Conservation (phyloP, 2,888 invertebrate species). For the Zele albiditarsus region DNA sequence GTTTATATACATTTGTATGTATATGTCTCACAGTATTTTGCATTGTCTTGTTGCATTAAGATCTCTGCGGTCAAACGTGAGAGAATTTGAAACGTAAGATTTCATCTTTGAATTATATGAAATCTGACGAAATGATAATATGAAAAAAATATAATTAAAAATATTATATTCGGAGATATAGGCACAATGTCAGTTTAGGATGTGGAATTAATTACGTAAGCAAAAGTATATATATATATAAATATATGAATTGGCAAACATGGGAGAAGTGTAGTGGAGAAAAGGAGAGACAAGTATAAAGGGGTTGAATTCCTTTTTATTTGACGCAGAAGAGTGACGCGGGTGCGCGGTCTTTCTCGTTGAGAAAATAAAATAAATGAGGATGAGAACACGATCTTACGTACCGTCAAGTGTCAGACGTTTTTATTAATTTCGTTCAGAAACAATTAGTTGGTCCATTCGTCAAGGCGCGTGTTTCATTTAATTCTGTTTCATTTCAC, state of each 20-base stretch:
- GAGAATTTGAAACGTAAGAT: neutral
- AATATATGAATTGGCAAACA: neutral
- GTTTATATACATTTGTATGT: slow-evolving; percentile 10
- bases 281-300: slow-evolving; percentile 29
- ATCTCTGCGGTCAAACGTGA: neutral
- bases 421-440: slow-evolving; percentile 72
- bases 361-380: slow-evolving; percentile 46
- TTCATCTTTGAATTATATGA: neutral
- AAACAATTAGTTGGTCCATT: slow-evolving; percentile 73
- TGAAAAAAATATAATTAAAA: too few species aligned
- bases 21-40: neutral
- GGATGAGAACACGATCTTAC: slow-evolving; percentile 39
- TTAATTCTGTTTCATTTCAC: slow-evolving; percentile 64
- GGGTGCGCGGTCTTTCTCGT: slow-evolving; percentile 36
- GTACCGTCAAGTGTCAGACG: slow-evolving; percentile 60
- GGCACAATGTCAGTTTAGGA: too few species aligned
- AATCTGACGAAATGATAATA: too few species aligned
- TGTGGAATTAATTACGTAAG: too few species aligned
- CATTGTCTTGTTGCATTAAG: slow-evolving; percentile 3
- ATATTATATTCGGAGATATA: too few species aligned
- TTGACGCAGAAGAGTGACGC: slow-evolving; percentile 44
- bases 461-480: slow-evolving; percentile 69
- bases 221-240: neutral
- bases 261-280: neutral
- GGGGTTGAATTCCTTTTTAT: slow-evolving; percentile 15